Evolutionary conservation across 2,113 vertebrate genomes (phyloP).

Genomic region (Grammomys surdaster): DNA sequence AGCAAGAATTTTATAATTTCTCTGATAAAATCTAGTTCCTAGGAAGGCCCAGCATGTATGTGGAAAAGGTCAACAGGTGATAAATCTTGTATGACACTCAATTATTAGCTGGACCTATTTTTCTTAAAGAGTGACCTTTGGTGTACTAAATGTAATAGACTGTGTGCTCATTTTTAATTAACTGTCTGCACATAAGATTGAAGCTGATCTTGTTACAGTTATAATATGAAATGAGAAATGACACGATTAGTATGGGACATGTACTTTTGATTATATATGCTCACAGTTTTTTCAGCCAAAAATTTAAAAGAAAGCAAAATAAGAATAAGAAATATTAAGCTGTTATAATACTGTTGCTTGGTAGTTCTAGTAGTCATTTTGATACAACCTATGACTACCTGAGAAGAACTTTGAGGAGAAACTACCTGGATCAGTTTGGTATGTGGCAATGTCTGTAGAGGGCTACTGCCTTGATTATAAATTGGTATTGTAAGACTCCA

Average conservation of each 20-base stretch:
- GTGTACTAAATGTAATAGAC: neutral
- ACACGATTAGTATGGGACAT: too few relatives aligned
- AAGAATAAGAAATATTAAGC: neutral
- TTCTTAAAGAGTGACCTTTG: neutral
- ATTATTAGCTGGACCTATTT: neutral
- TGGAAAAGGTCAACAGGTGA: neutral
- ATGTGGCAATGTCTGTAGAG: neutral
- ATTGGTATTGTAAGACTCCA: neutral
- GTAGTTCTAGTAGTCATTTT: neutral
- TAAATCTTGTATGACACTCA: neutral
- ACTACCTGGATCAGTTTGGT: neutral
- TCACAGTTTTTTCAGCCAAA: neutral
- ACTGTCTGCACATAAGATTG: neutral
- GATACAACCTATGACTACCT: neutral
- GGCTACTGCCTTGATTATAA: neutral
- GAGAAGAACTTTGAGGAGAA: neutral
- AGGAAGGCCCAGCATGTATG: neutral
- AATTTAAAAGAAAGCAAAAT: neutral
- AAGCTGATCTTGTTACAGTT: neutral
- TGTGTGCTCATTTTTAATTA: neutral
- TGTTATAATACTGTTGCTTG: neutral
- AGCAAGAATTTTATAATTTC: neutral
- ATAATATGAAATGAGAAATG: neutral
- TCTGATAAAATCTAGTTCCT: neutral
- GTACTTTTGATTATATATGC: neutral